These are phyloP conservation scores for Gymnosoma rotundatum DNA, from an alignment of 2,888 invertebrate species.

Conservation along the genomic window DNA sequence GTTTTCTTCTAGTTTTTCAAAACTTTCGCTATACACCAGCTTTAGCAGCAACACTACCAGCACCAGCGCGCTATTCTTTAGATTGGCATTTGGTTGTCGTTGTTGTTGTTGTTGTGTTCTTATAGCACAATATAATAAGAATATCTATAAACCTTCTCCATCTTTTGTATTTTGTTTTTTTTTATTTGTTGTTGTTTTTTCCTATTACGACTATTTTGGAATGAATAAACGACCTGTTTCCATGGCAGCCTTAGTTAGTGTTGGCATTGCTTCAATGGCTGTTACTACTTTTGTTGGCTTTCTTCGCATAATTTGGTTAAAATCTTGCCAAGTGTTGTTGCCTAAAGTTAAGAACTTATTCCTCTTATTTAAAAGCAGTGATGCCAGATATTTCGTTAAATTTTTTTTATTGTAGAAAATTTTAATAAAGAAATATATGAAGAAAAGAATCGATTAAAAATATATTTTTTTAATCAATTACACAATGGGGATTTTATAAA, in stretches of 20 bases:
- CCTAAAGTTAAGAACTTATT: conserved; percentile 40
- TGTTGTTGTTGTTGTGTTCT: conserved; percentile 5
- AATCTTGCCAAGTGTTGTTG: conserved; percentile 56
- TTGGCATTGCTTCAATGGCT: conserved; percentile 46
- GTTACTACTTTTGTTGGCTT: conserved; percentile 61
- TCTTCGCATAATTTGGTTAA: conserved; percentile 68
- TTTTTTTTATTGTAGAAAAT: background rate
- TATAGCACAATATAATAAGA: conserved; percentile 6
- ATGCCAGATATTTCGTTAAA: background rate
- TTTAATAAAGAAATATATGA: too few relatives aligned
- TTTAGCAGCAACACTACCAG: conserved; percentile 17
- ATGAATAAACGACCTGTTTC: conserved; percentile 54
- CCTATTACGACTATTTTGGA: conserved; percentile 30
- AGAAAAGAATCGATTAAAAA: too few relatives aligned
- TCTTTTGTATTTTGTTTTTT: conserved; percentile 29
- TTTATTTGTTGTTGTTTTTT: conserved; percentile 44
- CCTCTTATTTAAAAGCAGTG: background rate
- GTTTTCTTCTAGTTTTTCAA: conserved; percentile 73
- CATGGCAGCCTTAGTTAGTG: conserved; percentile 48
- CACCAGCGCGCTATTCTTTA: conserved; percentile 38
- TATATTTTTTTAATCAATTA: too few relatives aligned
- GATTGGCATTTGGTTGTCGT: conserved; percentile 45
- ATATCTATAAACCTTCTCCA: conserved; percentile 33
- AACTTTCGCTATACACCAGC: conserved; percentile 78
- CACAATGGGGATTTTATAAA: too few relatives aligned